Evolutionary conservation across 2,888 invertebrate species (phyloP), one percentile per base, ranked within the genome.

Genomic region (Pseudococcus jackbeardsleyi): DNA sequence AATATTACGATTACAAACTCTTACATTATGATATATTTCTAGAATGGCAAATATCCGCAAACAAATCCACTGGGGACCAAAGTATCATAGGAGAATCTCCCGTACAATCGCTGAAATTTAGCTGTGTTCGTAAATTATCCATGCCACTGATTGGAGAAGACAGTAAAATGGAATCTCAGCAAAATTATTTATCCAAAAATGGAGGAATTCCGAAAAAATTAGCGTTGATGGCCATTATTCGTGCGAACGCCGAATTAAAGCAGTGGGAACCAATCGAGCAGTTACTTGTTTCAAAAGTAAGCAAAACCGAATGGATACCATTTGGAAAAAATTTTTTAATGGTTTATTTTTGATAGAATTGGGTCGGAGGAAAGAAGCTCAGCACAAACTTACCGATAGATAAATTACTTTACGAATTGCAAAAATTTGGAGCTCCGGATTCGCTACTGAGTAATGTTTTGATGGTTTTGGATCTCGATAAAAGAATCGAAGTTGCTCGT

Each of bases 401-500:
- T 89, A 92, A 93, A 89, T 91, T 94, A 42, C 90, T 93, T 39
- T 91, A 91, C 89, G 90, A 91, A 86, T 90, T 93, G 42, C 90
- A 92, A 33, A 90, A 91, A 86, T 91, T 91, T 82, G 91, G 91
- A 85, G 93, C 93, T 8, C 92, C 93, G 0, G 89, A 90, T 0
- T 90, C 90, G 15, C 89, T 94, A 79, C 90, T 94, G 54, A 93
- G 93, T 8, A 92, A 92, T 0, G 94, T 94, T 90, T 91, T 94
- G 42, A 92, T 93, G 42, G 91, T 94, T 0, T 92, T 94, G 15
- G 92, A 91, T 84, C 90, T 92, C 0, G 94, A 95, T 11, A 94
- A 93, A 88, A 92, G 94, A 87, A 90, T 95, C 85, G 91, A 93
- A 33, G 91, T 95, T 1, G 95, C 95, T 0, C 94, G 93, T 89